A percentile compares a stretch with the other conserved stretches of the same genome.
phyloP scores from a whole-genome alignment of 2,797 vertebrate species.

The Bucorvus abyssinicus region DNA sequence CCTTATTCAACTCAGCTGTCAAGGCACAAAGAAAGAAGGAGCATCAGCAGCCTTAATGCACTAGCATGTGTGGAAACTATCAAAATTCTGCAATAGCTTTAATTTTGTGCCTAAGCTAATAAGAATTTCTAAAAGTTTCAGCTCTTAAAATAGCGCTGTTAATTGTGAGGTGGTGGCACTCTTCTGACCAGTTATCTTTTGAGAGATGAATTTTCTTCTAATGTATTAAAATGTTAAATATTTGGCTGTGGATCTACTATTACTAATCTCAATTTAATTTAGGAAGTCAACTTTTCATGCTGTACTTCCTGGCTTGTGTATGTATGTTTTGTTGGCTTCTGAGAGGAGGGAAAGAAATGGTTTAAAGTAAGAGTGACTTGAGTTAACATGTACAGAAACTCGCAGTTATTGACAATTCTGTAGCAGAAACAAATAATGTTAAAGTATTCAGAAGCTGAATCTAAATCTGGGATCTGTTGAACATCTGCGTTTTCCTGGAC shows the following conservation, averaged over 20 bases:
- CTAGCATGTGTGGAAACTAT: not conserved
- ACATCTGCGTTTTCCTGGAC: not conserved
- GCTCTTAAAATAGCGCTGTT: not conserved
- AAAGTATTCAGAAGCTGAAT: not conserved
- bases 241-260: not conserved
- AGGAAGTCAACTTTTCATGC: not conserved
- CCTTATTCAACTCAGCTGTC: not conserved
- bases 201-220: not conserved
- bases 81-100: not conserved
- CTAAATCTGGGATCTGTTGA: too few relatives aligned
- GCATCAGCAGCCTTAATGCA: fast-evolving
- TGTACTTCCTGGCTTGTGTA: not conserved
- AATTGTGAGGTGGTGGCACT: not conserved
- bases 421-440: not conserved
- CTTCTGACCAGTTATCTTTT: not conserved
- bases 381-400: not conserved
- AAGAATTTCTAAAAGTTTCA: not conserved
- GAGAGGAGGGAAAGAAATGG: not conserved
- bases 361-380: not conserved
- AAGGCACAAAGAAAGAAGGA: not conserved
- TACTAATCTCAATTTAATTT: not conserved
- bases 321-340: not conserved
- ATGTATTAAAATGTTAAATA: not conserved
- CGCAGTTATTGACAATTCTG: not conserved
- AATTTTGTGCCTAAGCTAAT: not conserved